Conservation (phyloP, 2,888 invertebrate species). For the Cabera pusaria region DNA sequence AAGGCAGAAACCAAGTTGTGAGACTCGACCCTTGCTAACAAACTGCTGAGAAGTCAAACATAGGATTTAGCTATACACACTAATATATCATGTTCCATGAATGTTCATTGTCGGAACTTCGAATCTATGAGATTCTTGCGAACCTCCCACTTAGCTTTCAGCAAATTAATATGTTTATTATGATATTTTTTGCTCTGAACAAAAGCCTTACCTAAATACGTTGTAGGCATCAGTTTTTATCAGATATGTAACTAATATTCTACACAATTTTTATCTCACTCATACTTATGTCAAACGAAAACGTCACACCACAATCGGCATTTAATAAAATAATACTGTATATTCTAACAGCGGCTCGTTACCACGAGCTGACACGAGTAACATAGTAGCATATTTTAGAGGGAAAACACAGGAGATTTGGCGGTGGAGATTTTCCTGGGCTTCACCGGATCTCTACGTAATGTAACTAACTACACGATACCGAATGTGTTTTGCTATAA, state of each 20-base stretch:
- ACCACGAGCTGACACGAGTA: no score
- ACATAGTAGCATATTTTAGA: constrained; percentile 49
- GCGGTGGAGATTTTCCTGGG: constrained; percentile 54
- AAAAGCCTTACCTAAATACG: no score
- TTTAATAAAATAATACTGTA: constrained; percentile 19
- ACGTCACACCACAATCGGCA: constrained; percentile 10
- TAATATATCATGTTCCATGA: constrained; percentile 6
- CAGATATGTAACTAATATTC: no score
- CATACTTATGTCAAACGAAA: constrained; percentile 1
- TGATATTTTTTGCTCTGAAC: no score
- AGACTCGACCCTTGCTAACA: constrained; percentile 14
- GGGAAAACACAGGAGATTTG: constrained; percentile 57
- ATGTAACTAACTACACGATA: constrained; percentile 69
- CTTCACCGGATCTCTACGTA: constrained; percentile 57
- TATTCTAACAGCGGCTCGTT: constrained; percentile 22
- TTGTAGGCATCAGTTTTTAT: no score
- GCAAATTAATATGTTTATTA: no score
- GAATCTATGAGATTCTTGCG: no score
- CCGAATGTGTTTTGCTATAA: constrained; percentile 64
- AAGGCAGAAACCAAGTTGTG: constrained; percentile 19
- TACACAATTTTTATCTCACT: constrained; percentile 3
- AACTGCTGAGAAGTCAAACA: constrained; percentile 23
- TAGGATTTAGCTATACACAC: constrained; percentile 5
- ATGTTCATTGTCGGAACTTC: neutral
- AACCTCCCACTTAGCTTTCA: no score